Evolutionary conservation across 2,113 vertebrate species (phyloP).

Genomic region (Recurvirostra avosetta): DNA sequence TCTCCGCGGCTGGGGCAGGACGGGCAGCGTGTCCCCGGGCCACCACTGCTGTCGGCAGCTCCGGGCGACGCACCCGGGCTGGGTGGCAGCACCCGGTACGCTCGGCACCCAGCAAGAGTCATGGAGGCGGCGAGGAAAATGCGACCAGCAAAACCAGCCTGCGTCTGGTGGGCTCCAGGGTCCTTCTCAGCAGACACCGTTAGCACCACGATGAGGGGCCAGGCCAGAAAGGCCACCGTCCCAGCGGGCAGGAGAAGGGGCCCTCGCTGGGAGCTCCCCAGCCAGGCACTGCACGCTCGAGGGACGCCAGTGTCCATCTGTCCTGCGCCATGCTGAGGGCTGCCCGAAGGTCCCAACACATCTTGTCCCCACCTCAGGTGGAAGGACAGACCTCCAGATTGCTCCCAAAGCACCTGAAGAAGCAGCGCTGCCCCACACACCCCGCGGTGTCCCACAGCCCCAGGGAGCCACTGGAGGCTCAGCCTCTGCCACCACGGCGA

Average conservation of each 20-base stretch:
- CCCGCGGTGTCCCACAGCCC: neutral
- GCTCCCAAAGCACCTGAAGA: neutral
- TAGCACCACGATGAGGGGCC: neutral
- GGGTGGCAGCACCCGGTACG: neutral
- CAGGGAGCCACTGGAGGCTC: rapidly evolving
- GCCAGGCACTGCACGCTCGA: rapidly evolving
- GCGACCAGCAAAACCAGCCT: neutral
- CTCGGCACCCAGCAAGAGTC: neutral
- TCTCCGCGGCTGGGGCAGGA: neutral
- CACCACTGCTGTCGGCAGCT: neutral
- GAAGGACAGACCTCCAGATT: neutral
- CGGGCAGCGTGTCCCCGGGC: rapidly evolving
- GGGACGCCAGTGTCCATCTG: rapidly evolving
- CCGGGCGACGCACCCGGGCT: rapidly evolving
- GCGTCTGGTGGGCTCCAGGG: neutral
- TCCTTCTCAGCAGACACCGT: neutral
- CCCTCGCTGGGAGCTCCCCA: neutral
- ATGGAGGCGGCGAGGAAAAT: neutral
- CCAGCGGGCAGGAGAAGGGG: neutral
- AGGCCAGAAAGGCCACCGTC: neutral
- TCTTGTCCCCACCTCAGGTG: neutral
- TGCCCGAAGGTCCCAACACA: rapidly evolving
- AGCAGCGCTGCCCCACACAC: neutral
- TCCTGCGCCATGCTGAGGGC: neutral
- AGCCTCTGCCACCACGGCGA: rapidly evolving